Base-by-base conservation (phyloP, 37 sponge, comb jelly and placozoan genomes). In the Theonella swinhoei region DNA sequence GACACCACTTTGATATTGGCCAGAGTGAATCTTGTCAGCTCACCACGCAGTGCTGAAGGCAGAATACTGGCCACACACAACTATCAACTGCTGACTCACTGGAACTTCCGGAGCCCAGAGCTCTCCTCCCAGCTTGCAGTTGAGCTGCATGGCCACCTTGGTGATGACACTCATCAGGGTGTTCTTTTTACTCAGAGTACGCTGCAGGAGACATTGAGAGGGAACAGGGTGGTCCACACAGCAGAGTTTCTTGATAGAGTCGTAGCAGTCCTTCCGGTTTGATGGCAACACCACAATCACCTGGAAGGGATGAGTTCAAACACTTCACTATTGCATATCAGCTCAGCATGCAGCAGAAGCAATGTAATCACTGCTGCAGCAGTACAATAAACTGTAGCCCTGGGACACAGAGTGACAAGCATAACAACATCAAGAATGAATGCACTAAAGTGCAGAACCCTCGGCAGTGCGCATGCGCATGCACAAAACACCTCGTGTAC, bases 41-140 rank as follows among this genome's bases (percentile, higher is more conserved):
- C 85, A 85, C 78, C 23, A 31, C n/a, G n/a, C n/a, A n/a, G 64
- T 73, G 74, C 43, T 73, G 39, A 41, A 73, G 74, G 74, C 74
- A 62, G 66, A 78, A 78, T 63, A 34, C 66, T 64, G 65, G 66
- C 62, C 77, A 60, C 25, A 8, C 41, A 41, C 8, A 7, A 17
- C 28, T 3, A 7, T 19, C 72, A 71, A n/a, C 58, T 9, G 31
- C 20, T 4, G 19, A 79, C 95, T 83, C 47, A 94, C 95, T n/a
- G 96, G 96, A 66, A 96, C 88, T 40, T 96, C 96, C 39, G 93
- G 60, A 11, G 96, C 94, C 94, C 94, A 96, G 2, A 96, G 81
- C 62, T 96, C 92, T 43, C 98, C 95, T 61, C 98, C 98, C 65
- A 97, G 84, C 76, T 97, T 97, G 80, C 94, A 93, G 87, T 97